Evolutionary conservation across 2,888 invertebrate species (phyloP).

Genomic region (Sinotaia quadrata): DNA sequence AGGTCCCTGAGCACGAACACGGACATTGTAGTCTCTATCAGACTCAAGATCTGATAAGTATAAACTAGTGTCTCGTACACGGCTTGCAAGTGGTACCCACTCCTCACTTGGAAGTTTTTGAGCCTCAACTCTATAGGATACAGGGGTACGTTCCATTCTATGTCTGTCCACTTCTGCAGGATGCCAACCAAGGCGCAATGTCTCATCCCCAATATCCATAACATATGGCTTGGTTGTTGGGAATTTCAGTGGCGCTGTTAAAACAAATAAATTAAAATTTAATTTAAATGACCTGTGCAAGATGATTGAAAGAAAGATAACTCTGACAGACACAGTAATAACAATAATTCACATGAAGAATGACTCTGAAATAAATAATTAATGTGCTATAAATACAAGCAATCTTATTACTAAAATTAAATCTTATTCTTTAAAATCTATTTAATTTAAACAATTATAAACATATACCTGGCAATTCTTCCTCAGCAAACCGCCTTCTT

Average conservation of each 20-base stretch:
- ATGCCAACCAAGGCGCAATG: conserved; percentile 62
- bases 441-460: too few species aligned
- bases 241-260: conserved; percentile 52
- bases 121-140: conserved; percentile 60
- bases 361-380: too few species aligned
- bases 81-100: conserved; percentile 55
- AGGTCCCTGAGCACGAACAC: conserved; percentile 95
- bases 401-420: too few species aligned
- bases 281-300: background rate
- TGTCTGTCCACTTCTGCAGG: conserved; percentile 52
- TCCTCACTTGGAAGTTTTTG: conserved; percentile 53
- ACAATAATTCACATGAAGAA: too few species aligned
- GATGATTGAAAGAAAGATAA: too few species aligned
- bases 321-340: too few species aligned
- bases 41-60: conserved; percentile 79
- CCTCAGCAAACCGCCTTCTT: conserved; percentile 2
- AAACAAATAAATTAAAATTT: background rate
- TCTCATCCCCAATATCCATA: conserved; percentile 61
- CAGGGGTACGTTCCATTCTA: conserved; percentile 22
- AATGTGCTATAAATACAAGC: too few species aligned
- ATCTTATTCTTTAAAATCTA: too few species aligned
- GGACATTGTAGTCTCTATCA: conserved; percentile 94
- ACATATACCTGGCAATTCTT: too few species aligned
- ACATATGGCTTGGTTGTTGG: conserved; percentile 57
- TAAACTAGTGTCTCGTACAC: conserved; percentile 58